Percentiles rank a stretch among this genome's conserved stretches.
Evolutionary conservation across 2,888 invertebrate species (phyloP).

Genomic region (Yponomeuta sedellus): DNA sequence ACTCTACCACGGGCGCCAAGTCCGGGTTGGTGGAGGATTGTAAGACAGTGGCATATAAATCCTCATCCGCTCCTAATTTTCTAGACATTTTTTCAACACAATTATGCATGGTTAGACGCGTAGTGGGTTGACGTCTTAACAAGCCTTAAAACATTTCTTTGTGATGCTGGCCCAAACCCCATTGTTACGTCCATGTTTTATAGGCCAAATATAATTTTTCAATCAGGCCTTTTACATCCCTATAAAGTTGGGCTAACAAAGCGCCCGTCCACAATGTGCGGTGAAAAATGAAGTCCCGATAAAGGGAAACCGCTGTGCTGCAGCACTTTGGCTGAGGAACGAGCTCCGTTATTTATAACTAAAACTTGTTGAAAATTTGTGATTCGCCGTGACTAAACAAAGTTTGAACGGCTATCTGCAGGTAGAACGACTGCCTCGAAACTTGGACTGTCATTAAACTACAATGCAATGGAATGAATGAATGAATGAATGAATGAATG

Average conservation of each 20-base stretch:
- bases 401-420: too few relatives aligned
- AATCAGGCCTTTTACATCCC: conserved; percentile 5
- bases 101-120: background rate
- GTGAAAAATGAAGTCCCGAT: conserved; percentile 3
- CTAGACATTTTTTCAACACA: too few relatives aligned
- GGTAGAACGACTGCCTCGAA: too few relatives aligned
- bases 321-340: background rate
- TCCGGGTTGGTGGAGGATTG: too few relatives aligned
- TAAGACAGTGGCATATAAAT: too few relatives aligned
- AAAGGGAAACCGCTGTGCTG: background rate
- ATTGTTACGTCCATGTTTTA: conserved; percentile 4
- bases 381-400: too few relatives aligned
- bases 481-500: too few relatives aligned
- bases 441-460: too few relatives aligned
- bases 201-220: conserved; percentile 9
- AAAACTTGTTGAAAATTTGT: too few relatives aligned
- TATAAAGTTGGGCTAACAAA: background rate
- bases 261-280: background rate
- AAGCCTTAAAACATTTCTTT: background rate
- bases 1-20: too few relatives aligned
- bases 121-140: background rate
- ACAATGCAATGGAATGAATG: too few relatives aligned
- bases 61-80: too few relatives aligned
- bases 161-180: background rate
- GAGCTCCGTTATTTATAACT: background rate